Base-by-base conservation (phyloP, 2,888 invertebrate genomes). In the Orthosia gracilis region DNA sequence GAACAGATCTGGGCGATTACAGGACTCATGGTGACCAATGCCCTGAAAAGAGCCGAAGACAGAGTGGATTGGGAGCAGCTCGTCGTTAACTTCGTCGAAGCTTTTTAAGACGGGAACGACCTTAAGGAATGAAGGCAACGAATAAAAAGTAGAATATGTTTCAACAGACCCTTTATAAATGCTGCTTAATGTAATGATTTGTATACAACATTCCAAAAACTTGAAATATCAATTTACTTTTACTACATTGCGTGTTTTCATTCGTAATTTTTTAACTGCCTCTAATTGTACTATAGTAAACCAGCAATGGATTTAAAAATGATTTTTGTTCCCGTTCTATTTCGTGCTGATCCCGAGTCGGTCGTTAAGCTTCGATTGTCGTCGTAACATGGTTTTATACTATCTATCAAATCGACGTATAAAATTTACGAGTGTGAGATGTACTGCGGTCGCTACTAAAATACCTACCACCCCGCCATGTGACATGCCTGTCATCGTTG, bases 301-400 rank as follows among this genome's bases (percentile, higher is more conserved):
- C 31, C 26, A 74, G 73, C 57, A 70, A 79, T 81, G 62, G n/a
- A 71, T 62, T 64, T 45, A 15, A 49, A 71, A 71, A 63, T 59
- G 5, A 74, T 69, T 67, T 75, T 55, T 71, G 40, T 49, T 54
- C n/a, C 47, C 61, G 72, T 70, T 70, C 21, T 45, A 70, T 57
- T 58, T 47, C 40, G 31, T 54, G 63, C 57, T 82, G 85, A 77
- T 82, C 79, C 73, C 64, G 54, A 72, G 71, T 61, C 59, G 73
- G 57, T 76, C 76, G 75, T 85, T 86, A 79, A 85, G 62, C 61
- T 67, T 79, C 82, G 79, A 84, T 84, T 84, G 84, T 77, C 77
- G 72, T 82, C 86, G 79, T 85, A 79, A 85, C 82, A 84, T 70
- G 80, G 72, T 85, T 85, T 85, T 75, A 85, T 81, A 78, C 81